Percentiles rank a stretch among this genome's conserved stretches.
These are phyloP conservation scores for Anoplophora glabripennis DNA, from an alignment of 1,140 invertebrate genomes.

Conservation along the genomic window DNA sequence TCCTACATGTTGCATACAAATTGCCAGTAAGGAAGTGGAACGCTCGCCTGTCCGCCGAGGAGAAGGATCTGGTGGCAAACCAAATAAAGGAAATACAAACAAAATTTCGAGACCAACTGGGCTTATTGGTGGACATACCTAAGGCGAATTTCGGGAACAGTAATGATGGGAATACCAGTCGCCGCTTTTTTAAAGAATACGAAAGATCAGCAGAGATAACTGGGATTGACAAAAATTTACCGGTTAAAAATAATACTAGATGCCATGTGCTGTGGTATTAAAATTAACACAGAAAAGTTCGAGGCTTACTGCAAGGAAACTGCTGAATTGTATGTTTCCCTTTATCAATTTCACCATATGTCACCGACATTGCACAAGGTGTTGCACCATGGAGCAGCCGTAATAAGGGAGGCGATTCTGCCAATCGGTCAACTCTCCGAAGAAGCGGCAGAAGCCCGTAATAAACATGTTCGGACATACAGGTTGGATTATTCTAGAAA, in stretches of 20 bases:
- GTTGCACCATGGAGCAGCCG: conserved; percentile 29
- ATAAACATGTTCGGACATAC: conserved; percentile 35
- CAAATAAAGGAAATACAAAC: neutral
- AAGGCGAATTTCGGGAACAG: too few relatives aligned
- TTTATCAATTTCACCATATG: conserved; percentile 44
- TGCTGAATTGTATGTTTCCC: conserved; percentile 29
- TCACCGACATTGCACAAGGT: conserved; percentile 43
- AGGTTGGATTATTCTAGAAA: conserved; percentile 31
- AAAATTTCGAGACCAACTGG: neutral
- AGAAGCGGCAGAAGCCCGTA: conserved; percentile 26
- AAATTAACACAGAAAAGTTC: conserved; percentile 35
- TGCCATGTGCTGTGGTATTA: too few relatives aligned
- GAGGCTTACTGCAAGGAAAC: conserved; percentile 13
- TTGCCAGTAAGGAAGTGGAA: neutral
- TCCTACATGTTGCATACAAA: neutral
- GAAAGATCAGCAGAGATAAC: too few relatives aligned
- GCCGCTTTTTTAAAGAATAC: too few relatives aligned
- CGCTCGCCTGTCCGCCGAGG: neutral
- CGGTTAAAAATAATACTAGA: too few relatives aligned
- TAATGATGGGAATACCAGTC: too few relatives aligned
- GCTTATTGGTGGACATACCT: too few relatives aligned
- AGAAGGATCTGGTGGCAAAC: too few relatives aligned
- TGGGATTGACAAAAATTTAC: too few relatives aligned
- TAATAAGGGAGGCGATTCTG: conserved; percentile 30
- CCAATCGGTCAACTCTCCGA: conserved; percentile 37